Conservation (phyloP, 2,797 vertebrate species). For the Cynodonichthys magdalenae region DNA sequence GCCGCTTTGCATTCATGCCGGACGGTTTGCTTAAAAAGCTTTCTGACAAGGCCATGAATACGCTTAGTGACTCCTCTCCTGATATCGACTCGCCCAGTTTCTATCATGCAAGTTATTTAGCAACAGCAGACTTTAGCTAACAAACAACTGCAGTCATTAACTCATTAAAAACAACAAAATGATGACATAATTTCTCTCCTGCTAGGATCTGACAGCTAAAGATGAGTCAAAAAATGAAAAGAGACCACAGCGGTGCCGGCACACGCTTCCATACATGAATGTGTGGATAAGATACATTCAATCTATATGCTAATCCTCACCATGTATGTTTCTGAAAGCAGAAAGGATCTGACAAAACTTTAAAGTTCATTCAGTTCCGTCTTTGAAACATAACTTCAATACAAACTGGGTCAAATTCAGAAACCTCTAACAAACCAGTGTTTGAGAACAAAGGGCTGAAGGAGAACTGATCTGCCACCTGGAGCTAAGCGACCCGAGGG, state of each 20-base stretch:
- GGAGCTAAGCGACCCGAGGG: background rate
- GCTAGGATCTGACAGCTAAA: background rate
- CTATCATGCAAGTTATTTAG: constrained; percentile 30
- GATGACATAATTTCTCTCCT: constrained; percentile 3
- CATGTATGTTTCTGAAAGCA: background rate
- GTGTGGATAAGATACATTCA: background rate
- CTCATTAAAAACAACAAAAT: no score
- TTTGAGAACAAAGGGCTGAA: background rate
- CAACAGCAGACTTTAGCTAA: constrained; percentile 8
- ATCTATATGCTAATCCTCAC: constrained; percentile 21
- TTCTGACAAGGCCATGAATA: constrained; percentile 79
- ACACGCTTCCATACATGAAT: background rate
- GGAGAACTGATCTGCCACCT: background rate
- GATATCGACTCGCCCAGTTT: constrained; percentile 62
- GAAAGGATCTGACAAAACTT: background rate
- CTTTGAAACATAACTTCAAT: constrained; percentile 1
- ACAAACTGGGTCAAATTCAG: background rate
- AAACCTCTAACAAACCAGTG: background rate
- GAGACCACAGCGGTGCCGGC: background rate
- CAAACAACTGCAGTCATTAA: background rate
- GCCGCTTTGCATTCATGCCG: constrained; percentile 69
- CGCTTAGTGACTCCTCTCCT: constrained; percentile 70
- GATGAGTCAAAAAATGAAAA: constrained; percentile 3
- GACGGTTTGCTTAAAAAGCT: constrained; percentile 69
- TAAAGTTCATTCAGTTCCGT: background rate